Evolutionary conservation across 2,888 invertebrate species (phyloP), one percentile per base, ranked within the genome.

Genomic region (Neuroscelio doddi): DNA sequence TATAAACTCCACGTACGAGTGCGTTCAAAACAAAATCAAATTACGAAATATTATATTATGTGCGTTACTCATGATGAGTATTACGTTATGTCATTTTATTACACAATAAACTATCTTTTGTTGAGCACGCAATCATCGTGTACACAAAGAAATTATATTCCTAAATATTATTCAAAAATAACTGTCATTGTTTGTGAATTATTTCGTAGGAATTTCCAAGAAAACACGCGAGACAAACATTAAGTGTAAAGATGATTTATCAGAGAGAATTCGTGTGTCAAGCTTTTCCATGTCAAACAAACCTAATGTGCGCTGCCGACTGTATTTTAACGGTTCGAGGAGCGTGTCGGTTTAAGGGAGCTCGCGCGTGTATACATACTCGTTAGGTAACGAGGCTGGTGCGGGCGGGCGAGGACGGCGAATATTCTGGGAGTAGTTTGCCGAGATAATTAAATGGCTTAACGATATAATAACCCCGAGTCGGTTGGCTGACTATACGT

Each of bases 381-480:
- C 57, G 63, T 59, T 59, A 63, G 59, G 59, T 49, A 65, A 62
- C 64, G 58, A 58, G 56, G 36, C 50, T 26, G 24, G 17, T n/a
- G 63, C 51, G 64, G 51, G 65, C 26, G 64, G 49, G 52, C 10
- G 68, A 61, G 64, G 71, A 64, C 70, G 72, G 71, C 74, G 80
- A 81, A 79, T 81, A 81, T 80, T 80, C 78, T 75, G 73, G 74
- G 79, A 82, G 81, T 79, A 82, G 83, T 82, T 81, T 82, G 79
- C 80, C 74, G 81, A 82, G 82, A 80, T 83, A 83, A 84, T 84
- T 83, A 83, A 83, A 82, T 81, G 82, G 81, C 80, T 82, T 80
- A 82, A 83, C 81, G 82, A 82, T 81, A 82, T 83, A 83, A 83
- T 83, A 82, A 82, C 78, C 81, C 76, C 68, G 76, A 76, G 79